Evolutionary conservation across 2,888 invertebrate genomes (phyloP).

Genomic region (Phania funesta): DNA sequence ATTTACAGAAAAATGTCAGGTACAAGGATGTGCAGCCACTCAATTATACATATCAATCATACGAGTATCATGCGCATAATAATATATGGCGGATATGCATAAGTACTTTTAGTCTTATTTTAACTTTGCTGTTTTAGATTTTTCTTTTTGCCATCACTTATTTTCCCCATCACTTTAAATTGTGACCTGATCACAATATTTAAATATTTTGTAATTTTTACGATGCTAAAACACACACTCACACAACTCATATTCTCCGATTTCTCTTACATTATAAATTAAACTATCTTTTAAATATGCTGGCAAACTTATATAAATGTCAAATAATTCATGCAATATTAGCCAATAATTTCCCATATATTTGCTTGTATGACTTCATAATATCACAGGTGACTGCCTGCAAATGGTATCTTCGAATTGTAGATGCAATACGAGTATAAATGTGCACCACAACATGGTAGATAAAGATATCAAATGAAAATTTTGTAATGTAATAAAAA

Average conservation of each 20-base stretch:
- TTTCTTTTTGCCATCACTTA: no score
- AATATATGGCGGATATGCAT: no score
- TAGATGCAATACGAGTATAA: neutral
- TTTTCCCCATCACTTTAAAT: no score
- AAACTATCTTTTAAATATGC: constrained; percentile 1
- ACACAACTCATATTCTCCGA: neutral
- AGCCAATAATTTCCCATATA: constrained; percentile 27
- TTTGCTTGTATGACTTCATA: neutral
- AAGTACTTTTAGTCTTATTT: no score
- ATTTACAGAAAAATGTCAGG: no score
- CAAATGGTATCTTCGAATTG: neutral
- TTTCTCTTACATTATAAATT: neutral
- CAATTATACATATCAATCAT: no score
- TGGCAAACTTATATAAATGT: constrained; percentile 63
- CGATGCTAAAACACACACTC: no score
- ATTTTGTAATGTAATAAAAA: neutral
- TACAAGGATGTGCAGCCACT: no score
- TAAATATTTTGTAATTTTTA: no score
- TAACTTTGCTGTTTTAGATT: no score
- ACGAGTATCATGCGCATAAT: no score
- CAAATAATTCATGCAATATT: constrained; percentile 65
- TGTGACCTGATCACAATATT: no score
- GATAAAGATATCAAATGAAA: constrained; percentile 22
- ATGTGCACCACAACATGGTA: constrained; percentile 19
- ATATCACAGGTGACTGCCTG: neutral